Base-by-base conservation (phyloP, 2,888 invertebrate genomes). In the Trissoscelio sp. region DNA sequence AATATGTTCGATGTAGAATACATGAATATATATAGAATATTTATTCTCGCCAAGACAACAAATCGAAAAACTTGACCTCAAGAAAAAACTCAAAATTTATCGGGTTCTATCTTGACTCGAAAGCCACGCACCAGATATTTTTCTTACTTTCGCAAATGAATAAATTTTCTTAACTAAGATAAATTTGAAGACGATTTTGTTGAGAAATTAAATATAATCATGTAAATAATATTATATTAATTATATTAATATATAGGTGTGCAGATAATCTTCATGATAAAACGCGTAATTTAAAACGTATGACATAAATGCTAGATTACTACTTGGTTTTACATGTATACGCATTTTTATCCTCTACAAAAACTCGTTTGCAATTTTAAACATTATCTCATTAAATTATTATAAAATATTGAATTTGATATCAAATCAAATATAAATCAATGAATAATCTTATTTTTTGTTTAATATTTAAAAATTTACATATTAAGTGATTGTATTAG, bases 11-110 rank as follows among this genome's bases (percentile, higher is more conserved):
- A 58, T 39, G 22, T n/a, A 18, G 58, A 58, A 60, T 60, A 28
- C 44, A 39, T 60, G 64, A 42, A 64, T 64, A 64, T 34, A 64
- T 64, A 64, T 46, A 20, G 48, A 39, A 16, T 66, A 66, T 66
- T 66, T 66, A 66, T 51, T 66, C 39, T 37, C 24, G 51, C 39
- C 37, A 34, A 37, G 51, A 66, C 51, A 37, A 51, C 51, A 51
- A 22, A 66, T 51, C 34, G 60, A 44, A 60, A 60, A 44, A 44
- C 24, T 34, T 46, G 24, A 16, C 9, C 31, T n/a, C n/a, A 3
- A n/a, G 31, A 37, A 37, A 37, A 37, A 37, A 37, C 1, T n/a
- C 37, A n/a, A n/a, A 37, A 37, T 12, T 37, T 37, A 37, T 37
- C 12, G 12, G n/a, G n/a, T 37, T 37, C 9, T 31, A 31, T 31